Evolutionary conservation across 2,113 vertebrate genomes (phyloP), one percentile per base, ranked within the genome.

Genomic region (Diphyllodes magnificus): DNA sequence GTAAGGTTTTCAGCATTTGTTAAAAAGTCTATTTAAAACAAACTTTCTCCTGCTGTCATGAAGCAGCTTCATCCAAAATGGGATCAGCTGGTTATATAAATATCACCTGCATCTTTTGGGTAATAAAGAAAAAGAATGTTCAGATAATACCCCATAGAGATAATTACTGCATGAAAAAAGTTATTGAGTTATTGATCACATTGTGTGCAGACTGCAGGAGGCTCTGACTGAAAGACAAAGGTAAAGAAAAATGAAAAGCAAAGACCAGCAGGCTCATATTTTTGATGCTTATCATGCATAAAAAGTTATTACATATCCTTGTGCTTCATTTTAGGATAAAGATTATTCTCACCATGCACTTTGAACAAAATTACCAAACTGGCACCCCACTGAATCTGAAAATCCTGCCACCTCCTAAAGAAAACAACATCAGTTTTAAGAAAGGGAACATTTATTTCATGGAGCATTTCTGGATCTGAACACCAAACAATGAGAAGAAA

Each of bases 121-220:
- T 98, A 98, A 98, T 98, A 98, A 98, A 98, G 98, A 98, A 97
- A 98, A 97, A 96, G 97, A 97, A 95, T 92, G 97, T 97, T 98
- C 97, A 98, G 98, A 98, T 98, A 98, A 98, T 98, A 98, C 98
- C 98, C 97, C 97, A 98, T 91, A 92, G 98, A 98, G 98, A 98
- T 98, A 98, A 98, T 98, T 98, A 97, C 98, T 96, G 97, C 97
- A 98, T 98, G 98, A 98, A 98, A 98, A 98, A 99, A 98, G 98
- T 98, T 98, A 99, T 98, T 98, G 99, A 98, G 98, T 98, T 99
- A 99, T 99, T 98, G 99, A 99, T 99, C 98, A 98, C 97, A 97
- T 97, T 42, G 96, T 96, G 98, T 95, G 98, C 96, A 97, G 98
- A 92, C 98, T 94, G 98, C 98, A 95, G 98, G 98, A 98, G 97